These are phyloP conservation scores for Oxytorus armatus DNA, from an alignment of 2,888 invertebrate genomes.

Conservation along the genomic window DNA sequence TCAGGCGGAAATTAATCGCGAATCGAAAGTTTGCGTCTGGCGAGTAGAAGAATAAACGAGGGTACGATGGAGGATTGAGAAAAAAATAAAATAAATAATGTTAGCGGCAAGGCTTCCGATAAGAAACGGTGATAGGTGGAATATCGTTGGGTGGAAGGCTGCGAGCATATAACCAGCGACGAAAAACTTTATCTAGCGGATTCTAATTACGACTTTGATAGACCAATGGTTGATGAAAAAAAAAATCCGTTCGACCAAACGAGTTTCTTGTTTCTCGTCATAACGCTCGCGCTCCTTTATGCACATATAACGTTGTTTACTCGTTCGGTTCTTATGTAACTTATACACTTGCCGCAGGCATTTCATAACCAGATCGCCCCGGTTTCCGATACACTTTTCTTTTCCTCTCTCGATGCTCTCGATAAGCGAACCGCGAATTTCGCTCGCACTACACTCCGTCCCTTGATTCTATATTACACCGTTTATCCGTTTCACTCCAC, in stretches of 20 bases:
- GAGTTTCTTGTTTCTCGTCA: constrained; percentile 58
- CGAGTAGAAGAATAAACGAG: neutral
- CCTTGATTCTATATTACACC: neutral
- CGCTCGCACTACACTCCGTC: constrained; percentile 10
- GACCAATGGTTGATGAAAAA: constrained; percentile 35
- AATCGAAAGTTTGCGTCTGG: constrained; percentile 41
- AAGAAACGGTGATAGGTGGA: constrained; percentile 22
- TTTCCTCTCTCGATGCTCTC: constrained; percentile 13
- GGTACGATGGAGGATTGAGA: neutral
- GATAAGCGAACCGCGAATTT: constrained; percentile 46
- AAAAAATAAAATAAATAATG: no score
- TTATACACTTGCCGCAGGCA: constrained; percentile 66
- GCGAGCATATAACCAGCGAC: neutral
- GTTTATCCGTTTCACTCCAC: neutral
- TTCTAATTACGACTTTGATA: constrained; percentile 57
- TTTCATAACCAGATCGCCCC: constrained; percentile 65
- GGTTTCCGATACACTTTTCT: constrained; percentile 52
- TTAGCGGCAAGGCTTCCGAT: constrained; percentile 22
- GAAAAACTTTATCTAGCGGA: constrained; percentile 36
- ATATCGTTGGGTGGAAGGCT: constrained; percentile 17
- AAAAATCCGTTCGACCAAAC: constrained; percentile 37
- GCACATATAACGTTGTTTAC: constrained; percentile 12
- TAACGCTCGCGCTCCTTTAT: constrained; percentile 41
- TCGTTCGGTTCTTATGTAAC: constrained; percentile 56
- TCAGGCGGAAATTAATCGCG: constrained; percentile 47